phyloP scores from a whole-genome alignment of 2,888 invertebrate species.

The Trileptium ribeirensis region DNA sequence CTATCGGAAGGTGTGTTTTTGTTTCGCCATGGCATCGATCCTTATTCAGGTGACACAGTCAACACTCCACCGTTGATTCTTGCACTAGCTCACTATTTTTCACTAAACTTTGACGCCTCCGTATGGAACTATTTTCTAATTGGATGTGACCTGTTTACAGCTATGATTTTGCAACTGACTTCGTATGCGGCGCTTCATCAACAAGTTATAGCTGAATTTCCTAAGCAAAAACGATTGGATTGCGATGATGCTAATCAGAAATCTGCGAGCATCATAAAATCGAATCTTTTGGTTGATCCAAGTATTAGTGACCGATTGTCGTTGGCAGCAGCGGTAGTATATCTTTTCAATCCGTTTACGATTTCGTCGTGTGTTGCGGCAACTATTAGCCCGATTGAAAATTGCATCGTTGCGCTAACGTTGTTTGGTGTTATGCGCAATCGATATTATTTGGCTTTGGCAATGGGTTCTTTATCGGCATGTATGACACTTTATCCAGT shows the following conservation, averaged over 20 bases:
- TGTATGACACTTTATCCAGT: neutral
- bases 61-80: neutral
- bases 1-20: neutral
- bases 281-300: neutral
- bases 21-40: neutral
- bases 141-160: neutral
- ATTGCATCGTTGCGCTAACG: slow-evolving; percentile 35
- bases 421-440: slow-evolving; percentile 16
- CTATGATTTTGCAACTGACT: neutral
- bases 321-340: slow-evolving; percentile 20
- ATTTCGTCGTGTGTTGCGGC: slow-evolving; percentile 40
- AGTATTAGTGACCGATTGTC: neutral
- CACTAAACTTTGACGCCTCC: neutral
- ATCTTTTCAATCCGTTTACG: slow-evolving; percentile 44
- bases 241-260: neutral
- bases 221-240: neutral
- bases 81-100: neutral
- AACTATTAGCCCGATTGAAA: slow-evolving; percentile 40
- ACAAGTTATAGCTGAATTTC: neutral
- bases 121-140: neutral
- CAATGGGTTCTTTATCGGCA: neutral
- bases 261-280: neutral
- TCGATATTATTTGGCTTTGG: neutral
- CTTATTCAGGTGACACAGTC: neutral
- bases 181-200: neutral